Evolutionary conservation across 2,888 invertebrate species (phyloP), one percentile per base, ranked within the genome.

Genomic region (Hesperia comma): DNA sequence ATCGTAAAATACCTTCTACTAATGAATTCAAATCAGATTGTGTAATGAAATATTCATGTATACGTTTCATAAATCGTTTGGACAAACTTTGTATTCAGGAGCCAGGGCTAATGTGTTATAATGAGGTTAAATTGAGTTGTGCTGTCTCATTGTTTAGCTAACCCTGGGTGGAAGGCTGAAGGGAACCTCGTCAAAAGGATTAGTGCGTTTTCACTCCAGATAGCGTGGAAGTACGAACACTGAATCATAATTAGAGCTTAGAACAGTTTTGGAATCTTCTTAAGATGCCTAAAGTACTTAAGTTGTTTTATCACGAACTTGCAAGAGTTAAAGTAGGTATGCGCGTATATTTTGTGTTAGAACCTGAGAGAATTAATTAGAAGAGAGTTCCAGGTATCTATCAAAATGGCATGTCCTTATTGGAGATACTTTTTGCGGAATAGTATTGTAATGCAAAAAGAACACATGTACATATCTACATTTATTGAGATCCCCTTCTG

Each of bases 241-340:
- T 46, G 66, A 67, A 67, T 67, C 66, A 67, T 67, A 67, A 67
- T 67, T 54, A 61, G 66, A 55, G 66, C 60, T 67, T 67, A 67
- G 37, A 55, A 46, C 55, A 46, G 43, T 49, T 61, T 60, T 63
- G 63, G 33, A 55, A 46, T 66, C 66, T 60, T 54, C 54, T 67
- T 61, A 33, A 33, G 54, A 33, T 54, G 17, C 26, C 14, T 51
- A 12, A 54, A 15, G 54, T 54, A 51, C 21, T 19, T 49, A 49
- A 49, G 49, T 49, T 49, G 49, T 2, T 53, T 53, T 53, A 32
- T 53, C n/a, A 51, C 3, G 0, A 53, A 53, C 53, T 53, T 53
- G 53, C n/a, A 26, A n/a, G 5, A 12, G 53, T 53, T 19, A 49
- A 49, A 19, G 12, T 46, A 49, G 10, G n/a, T 46, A 49, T 19